Evolutionary conservation across 2,888 invertebrate species (phyloP).

Genomic region (Thyatira batis): DNA sequence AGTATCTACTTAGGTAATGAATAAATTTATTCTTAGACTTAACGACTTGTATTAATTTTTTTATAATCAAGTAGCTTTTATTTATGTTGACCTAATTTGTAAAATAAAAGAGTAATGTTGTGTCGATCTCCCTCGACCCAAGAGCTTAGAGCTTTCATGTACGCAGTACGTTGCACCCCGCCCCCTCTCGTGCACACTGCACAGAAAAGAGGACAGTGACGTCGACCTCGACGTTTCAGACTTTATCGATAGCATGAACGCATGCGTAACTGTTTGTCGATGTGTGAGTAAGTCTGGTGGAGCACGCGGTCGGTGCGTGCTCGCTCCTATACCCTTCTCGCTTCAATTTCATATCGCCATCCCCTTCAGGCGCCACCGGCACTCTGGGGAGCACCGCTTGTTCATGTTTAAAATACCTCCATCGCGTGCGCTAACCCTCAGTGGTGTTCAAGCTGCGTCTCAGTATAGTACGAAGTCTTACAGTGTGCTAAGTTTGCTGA

Average conservation of each 20-base stretch:
- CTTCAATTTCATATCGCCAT: slow-evolving; percentile 47
- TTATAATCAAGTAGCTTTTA: no score
- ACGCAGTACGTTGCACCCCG: slow-evolving; percentile 19
- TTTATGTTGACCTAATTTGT: no score
- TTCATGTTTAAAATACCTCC: slow-evolving; percentile 74
- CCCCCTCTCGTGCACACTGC: slow-evolving; percentile 51
- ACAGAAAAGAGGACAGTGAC: slow-evolving; percentile 68
- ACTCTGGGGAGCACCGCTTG: slow-evolving; percentile 64
- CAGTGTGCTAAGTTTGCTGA: slow-evolving; percentile 46
- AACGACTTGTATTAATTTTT: no score
- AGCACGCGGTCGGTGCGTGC: slow-evolving; percentile 73
- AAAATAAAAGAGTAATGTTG: no score
- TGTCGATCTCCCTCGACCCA: no score
- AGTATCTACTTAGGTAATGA: no score
- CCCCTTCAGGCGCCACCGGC: slow-evolving; percentile 38
- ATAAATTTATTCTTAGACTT: no score
- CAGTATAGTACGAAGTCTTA: slow-evolving; percentile 46
- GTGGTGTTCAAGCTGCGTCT: slow-evolving; percentile 67
- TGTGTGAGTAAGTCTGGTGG: slow-evolving; percentile 68
- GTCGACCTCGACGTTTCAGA: slow-evolving; percentile 62
- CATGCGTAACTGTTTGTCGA: slow-evolving; percentile 64
- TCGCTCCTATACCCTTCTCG: slow-evolving; percentile 51
- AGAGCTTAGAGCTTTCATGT: neutral
- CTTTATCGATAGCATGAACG: slow-evolving; percentile 62
- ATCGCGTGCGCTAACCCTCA: slow-evolving; percentile 62